phyloP scores from a whole-genome alignment of 1,140 invertebrate species.

The Neodiprion pinetum region DNA sequence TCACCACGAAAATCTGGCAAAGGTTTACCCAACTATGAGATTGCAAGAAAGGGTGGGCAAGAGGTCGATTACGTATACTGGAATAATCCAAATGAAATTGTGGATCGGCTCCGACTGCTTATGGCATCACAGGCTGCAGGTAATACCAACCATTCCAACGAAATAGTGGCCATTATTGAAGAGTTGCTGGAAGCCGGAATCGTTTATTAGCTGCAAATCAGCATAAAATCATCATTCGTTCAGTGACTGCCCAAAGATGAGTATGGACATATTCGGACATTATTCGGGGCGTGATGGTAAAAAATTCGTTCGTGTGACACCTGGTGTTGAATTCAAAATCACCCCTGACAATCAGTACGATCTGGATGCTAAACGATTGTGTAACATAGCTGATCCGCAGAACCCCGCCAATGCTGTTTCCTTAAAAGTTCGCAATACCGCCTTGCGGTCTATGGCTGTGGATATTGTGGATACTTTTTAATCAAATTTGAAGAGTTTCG shows the following conservation, averaged over 20 bases:
- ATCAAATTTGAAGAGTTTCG: no score
- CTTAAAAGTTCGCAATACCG: background rate
- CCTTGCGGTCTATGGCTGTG: no score
- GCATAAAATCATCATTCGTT: background rate
- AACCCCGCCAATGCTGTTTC: background rate
- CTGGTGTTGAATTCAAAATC: conserved; percentile 21
- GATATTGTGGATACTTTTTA: no score
- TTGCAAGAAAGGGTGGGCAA: background rate
- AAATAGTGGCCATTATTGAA: no score
- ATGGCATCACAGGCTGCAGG: no score
- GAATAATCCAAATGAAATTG: conserved; percentile 48
- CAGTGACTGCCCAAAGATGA: conserved; percentile 3
- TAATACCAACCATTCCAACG: no score
- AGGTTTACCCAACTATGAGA: background rate
- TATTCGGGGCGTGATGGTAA: background rate
- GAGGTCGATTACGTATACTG: conserved; percentile 43
- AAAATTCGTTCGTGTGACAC: conserved; percentile 15
- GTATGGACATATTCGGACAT: conserved; percentile 29
- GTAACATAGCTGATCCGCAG: conserved; percentile 17
- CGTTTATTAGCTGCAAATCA: background rate
- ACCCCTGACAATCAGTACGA: conserved; percentile 23
- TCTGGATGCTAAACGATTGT: conserved; percentile 21
- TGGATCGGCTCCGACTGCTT: conserved; percentile 23
- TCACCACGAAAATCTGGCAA: background rate
- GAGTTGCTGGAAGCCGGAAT: no score